A percentile compares a stretch with the other conserved stretches of the same genome.
These are phyloP conservation scores for Nicator chloris DNA, from an alignment of 2,113 vertebrate species.

Conservation along the genomic window DNA sequence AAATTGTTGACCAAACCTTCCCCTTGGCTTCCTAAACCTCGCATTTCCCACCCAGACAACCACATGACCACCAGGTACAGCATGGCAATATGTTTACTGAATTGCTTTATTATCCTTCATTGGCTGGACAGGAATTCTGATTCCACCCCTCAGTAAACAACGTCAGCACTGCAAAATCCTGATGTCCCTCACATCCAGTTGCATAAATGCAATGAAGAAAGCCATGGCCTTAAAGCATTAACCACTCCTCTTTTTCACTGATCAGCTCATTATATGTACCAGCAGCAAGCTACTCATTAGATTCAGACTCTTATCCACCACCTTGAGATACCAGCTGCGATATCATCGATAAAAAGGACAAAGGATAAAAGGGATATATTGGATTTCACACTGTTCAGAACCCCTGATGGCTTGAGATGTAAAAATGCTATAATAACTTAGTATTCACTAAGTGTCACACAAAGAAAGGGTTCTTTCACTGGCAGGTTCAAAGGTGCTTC, in stretches of 20 bases:
- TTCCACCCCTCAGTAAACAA: not conserved
- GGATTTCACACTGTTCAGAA: slow-evolving; percentile 56
- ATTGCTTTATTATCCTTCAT: not conserved
- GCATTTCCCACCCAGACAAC: not conserved
- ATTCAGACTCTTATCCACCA: slow-evolving; percentile 55
- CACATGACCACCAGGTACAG: not conserved
- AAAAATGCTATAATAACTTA: slow-evolving; percentile 45
- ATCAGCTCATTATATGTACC: slow-evolving; percentile 65
- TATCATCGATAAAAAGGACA: slow-evolving; percentile 66
- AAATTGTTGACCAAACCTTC: not conserved
- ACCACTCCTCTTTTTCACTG: not conserved
- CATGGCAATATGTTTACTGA: not conserved
- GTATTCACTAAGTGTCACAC: slow-evolving; percentile 34
- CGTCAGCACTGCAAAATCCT: not conserved
- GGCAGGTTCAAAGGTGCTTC: slow-evolving; percentile 55
- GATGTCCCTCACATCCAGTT: not conserved
- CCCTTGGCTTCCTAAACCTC: not conserved
- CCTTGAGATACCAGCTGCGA: slow-evolving; percentile 66
- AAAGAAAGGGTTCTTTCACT: slow-evolving; percentile 47
- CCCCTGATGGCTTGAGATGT: slow-evolving; percentile 40
- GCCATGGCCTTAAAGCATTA: not conserved
- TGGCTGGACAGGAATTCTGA: not conserved
- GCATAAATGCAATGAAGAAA: not conserved
- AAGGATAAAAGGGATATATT: slow-evolving; percentile 64
- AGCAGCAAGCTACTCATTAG: slow-evolving; percentile 65